phyloP scores from a whole-genome alignment of 2,888 invertebrate genomes.

The Sesamia inferens region DNA sequence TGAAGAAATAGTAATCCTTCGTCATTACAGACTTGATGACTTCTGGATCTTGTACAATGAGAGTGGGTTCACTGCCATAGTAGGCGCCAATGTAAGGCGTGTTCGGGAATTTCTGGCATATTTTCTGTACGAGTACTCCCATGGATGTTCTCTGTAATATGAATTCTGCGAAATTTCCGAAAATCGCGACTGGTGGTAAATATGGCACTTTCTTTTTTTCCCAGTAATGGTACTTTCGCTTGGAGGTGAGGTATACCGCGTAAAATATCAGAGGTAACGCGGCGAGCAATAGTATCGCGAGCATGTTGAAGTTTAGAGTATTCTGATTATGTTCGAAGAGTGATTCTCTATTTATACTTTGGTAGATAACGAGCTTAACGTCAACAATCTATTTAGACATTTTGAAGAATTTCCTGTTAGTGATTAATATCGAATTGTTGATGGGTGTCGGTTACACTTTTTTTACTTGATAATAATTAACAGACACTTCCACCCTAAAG shows the following conservation, averaged over 20 bases:
- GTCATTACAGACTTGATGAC: conserved; percentile 75
- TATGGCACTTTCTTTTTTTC: conserved; percentile 71
- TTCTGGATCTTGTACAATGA: conserved; percentile 78
- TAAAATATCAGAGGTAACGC: conserved; percentile 34
- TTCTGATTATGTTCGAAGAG: background rate
- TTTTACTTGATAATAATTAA: background rate
- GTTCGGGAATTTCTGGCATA: conserved; percentile 73
- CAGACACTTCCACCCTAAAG: background rate
- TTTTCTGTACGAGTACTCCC: conserved; percentile 63
- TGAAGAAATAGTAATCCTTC: conserved; percentile 81
- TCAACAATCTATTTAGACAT: conserved; percentile 16
- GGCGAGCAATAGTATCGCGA: conserved; percentile 24
- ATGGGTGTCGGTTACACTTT: background rate
- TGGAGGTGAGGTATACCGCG: conserved; percentile 60
- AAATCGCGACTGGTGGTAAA: conserved; percentile 68
- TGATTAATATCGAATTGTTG: background rate
- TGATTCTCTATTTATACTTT: conserved; percentile 24
- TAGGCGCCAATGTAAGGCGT: conserved; percentile 77
- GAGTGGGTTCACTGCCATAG: conserved; percentile 78
- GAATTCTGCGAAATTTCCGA: conserved; percentile 76
- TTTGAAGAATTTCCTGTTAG: conserved; percentile 6
- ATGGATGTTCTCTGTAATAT: conserved; percentile 70
- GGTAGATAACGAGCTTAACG: conserved; percentile 22
- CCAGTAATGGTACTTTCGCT: conserved; percentile 74
- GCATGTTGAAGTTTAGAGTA: conserved; percentile 31